Conservation (phyloP, 2,888 invertebrate species). For the Tetropium fuscum region DNA sequence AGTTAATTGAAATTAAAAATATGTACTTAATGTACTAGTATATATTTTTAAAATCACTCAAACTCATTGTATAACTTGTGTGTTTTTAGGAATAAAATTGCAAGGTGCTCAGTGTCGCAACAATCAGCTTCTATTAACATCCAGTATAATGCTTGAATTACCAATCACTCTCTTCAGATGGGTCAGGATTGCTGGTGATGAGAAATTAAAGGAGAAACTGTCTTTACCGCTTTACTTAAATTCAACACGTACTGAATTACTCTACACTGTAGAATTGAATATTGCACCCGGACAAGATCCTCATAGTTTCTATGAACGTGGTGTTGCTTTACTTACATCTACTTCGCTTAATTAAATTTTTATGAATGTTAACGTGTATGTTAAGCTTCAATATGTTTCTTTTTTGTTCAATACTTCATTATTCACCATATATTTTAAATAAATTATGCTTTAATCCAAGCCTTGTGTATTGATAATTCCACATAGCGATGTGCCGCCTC, state of each 20-base stretch:
- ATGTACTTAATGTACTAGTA: no score
- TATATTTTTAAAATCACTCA: no score
- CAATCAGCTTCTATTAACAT: slow-evolving; percentile 90
- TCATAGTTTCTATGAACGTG: slow-evolving; percentile 98
- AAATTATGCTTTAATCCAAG: no score
- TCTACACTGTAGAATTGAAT: slow-evolving; percentile 95
- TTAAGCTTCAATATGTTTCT: not conserved
- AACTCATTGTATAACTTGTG: no score
- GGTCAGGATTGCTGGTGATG: slow-evolving; percentile 69
- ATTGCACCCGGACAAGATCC: slow-evolving; percentile 92
- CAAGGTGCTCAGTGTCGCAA: slow-evolving; percentile 96
- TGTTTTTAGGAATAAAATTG: slow-evolving; percentile 87
- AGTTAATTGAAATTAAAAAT: no score
- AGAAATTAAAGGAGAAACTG: slow-evolving; percentile 72
- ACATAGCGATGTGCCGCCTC: no score
- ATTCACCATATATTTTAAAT: no score
- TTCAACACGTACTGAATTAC: slow-evolving; percentile 92
- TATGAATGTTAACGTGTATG: not conserved
- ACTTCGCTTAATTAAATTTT: slow-evolving; percentile 82
- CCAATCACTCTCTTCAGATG: slow-evolving; percentile 91
- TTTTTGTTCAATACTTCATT: slow-evolving; percentile 47
- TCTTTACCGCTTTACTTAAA: slow-evolving; percentile 97
- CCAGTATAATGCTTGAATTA: slow-evolving; percentile 95
- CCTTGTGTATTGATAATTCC: no score
- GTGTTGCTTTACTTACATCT: slow-evolving; percentile 96